Percentiles rank a stretch among this genome's conserved stretches.
Conservation (phyloP, 1,140 invertebrate species). For the Paramacrobiotus metropolitanus region DNA sequence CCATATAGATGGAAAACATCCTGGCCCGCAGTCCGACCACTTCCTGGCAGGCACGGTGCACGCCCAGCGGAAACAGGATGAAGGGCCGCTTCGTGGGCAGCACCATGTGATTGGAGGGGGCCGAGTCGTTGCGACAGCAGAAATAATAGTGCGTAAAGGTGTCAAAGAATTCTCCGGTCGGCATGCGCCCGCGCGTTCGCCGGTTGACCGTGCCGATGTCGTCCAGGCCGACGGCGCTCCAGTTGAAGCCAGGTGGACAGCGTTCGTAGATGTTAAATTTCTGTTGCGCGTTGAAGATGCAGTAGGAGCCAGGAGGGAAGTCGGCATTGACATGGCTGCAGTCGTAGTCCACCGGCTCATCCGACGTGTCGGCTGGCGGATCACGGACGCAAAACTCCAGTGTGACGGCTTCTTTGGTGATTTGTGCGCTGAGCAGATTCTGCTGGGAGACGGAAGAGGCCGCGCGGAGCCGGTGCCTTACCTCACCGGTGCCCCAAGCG, state of each 20-base stretch:
- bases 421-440: background rate
- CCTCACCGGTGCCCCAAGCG: background rate
- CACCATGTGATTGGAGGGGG: background rate
- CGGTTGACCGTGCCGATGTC: background rate
- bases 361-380: background rate
- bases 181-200: background rate
- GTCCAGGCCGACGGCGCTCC: background rate
- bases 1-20: background rate
- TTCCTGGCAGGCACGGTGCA: background rate
- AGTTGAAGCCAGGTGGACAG: background rate
- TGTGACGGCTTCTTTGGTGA: background rate
- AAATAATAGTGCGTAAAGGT: constrained; percentile 1
- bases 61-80: background rate
- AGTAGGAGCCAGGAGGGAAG: constrained; percentile 1
- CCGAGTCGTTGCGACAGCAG: constrained; percentile 1
- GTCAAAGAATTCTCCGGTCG: background rate
- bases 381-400: background rate
- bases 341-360: background rate
- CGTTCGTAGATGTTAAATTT: background rate
- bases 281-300: background rate
- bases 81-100: background rate
- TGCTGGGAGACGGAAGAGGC: background rate
- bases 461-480: background rate
- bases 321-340: background rate
- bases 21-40: background rate